Conservation (phyloP, 1,140 invertebrate genomes). For the Zaprionus ornatus region DNA sequence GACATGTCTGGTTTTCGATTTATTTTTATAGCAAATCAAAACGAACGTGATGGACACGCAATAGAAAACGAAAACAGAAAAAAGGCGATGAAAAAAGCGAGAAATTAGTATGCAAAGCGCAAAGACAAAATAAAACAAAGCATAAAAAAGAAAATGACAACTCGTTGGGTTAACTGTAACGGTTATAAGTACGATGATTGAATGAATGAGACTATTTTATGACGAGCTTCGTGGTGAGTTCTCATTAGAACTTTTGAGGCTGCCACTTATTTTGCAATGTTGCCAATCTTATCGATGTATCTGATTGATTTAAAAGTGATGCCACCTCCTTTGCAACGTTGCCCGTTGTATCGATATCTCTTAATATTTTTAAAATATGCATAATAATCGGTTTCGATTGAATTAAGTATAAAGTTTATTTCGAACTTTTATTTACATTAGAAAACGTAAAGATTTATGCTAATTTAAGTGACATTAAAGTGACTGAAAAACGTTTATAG, state of each 20-base stretch:
- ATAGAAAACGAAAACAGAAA: slow-evolving; percentile 24
- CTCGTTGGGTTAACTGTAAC: slow-evolving; percentile 32
- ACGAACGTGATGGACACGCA: slow-evolving; percentile 44
- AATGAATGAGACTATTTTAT: slow-evolving; percentile 3
- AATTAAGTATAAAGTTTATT: neutral
- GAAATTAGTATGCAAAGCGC: slow-evolving; percentile 57
- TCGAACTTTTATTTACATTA: no score
- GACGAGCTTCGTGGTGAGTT: neutral
- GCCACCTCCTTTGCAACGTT: neutral
- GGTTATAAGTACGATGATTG: slow-evolving; percentile 36
- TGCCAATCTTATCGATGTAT: neutral
- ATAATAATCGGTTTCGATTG: neutral
- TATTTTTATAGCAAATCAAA: slow-evolving; percentile 62
- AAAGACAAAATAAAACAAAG: slow-evolving; percentile 26
- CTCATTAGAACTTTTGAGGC: neutral
- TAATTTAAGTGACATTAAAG: neutral
- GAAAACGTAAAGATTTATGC: neutral
- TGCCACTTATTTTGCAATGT: neutral
- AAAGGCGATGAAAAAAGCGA: neutral
- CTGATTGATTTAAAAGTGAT: neutral
- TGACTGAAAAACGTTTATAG: neutral
- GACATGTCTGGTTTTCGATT: slow-evolving; percentile 44
- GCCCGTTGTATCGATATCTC: neutral
- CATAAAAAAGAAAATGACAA: slow-evolving; percentile 15
- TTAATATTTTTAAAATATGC: neutral